Evolutionary conservation across 1,140 invertebrate genomes (phyloP).

Genomic region (Bombus impatiens): DNA sequence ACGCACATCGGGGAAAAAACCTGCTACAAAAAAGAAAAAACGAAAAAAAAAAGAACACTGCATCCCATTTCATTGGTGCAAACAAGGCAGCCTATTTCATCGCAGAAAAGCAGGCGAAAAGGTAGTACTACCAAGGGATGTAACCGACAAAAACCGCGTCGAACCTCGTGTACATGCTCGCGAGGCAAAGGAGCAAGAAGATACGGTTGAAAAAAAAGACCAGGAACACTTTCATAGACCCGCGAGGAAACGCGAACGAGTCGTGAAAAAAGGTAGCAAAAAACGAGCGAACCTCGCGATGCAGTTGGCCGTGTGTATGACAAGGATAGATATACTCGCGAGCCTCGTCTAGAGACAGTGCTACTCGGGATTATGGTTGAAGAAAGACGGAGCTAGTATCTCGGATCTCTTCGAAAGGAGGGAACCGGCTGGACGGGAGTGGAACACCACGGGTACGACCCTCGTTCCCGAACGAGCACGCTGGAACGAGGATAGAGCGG

Average conservation of each 20-base stretch:
- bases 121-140: background rate
- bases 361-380: background rate
- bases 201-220: background rate
- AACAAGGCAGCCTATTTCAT: background rate
- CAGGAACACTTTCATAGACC: slow-evolving; percentile 20
- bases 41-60: too few species aligned
- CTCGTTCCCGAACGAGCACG: slow-evolving; percentile 51
- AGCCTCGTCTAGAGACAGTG: background rate
- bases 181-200: background rate
- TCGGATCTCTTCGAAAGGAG: slow-evolving; percentile 51
- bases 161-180: background rate
- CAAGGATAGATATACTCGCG: background rate
- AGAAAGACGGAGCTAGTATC: slow-evolving; percentile 7
- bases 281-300: background rate
- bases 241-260: slow-evolving; percentile 6
- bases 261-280: background rate
- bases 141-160: background rate
- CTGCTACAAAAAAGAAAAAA: background rate
- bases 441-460: slow-evolving; percentile 59
- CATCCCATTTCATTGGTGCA: background rate
- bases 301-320: background rate
- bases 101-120: background rate
- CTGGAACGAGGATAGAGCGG: slow-evolving; percentile 50
- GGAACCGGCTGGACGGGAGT: slow-evolving; percentile 63
- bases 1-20: background rate